phyloP scores from a whole-genome alignment of 2,888 invertebrate species.

The Junonia oenone region DNA sequence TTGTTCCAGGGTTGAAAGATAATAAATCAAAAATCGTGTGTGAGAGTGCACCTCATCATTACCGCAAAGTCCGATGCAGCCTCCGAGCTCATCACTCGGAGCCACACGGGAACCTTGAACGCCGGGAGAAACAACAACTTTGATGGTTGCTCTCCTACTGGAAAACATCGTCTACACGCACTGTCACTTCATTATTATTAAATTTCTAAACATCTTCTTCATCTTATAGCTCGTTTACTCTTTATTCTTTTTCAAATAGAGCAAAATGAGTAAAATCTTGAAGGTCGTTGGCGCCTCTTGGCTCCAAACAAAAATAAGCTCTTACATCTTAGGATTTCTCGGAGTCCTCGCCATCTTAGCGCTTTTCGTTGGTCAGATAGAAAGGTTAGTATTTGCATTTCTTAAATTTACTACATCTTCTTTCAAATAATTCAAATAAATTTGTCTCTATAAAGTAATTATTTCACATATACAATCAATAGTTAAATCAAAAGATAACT shows the following conservation, averaged over 20 bases:
- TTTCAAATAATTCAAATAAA: not conserved
- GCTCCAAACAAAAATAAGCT: conserved; percentile 87
- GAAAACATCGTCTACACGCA: conserved; percentile 68
- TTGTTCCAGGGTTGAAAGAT: conserved; percentile 69
- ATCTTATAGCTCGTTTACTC: conserved; percentile 61
- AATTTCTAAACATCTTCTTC: conserved; percentile 73
- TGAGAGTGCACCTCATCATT: conserved; percentile 40
- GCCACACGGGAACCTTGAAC: conserved; percentile 53
- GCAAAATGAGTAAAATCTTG: conserved; percentile 80
- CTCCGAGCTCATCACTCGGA: conserved; percentile 48
- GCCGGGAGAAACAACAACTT: conserved; percentile 47
- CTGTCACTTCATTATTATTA: conserved; percentile 80
- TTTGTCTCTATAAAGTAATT: not conserved
- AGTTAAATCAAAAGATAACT: too few species aligned
- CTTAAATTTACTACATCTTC: not conserved
- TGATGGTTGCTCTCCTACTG: conserved; percentile 67
- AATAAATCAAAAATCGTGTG: conserved; percentile 47
- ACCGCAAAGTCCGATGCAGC: conserved; percentile 54
- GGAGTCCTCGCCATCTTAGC: conserved; percentile 84
- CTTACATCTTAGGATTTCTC: conserved; percentile 84
- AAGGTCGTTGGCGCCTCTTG: conserved; percentile 90
- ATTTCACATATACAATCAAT: too few species aligned
- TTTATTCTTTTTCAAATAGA: conserved; percentile 32
- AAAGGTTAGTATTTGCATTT: conserved; percentile 69
- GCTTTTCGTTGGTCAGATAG: conserved; percentile 84